A percentile compares a stretch with the other conserved stretches of the same genome.
phyloP scores from a whole-genome alignment of 2,113 vertebrate species.

The Sinocyclocheilus anshuiensis region DNA sequence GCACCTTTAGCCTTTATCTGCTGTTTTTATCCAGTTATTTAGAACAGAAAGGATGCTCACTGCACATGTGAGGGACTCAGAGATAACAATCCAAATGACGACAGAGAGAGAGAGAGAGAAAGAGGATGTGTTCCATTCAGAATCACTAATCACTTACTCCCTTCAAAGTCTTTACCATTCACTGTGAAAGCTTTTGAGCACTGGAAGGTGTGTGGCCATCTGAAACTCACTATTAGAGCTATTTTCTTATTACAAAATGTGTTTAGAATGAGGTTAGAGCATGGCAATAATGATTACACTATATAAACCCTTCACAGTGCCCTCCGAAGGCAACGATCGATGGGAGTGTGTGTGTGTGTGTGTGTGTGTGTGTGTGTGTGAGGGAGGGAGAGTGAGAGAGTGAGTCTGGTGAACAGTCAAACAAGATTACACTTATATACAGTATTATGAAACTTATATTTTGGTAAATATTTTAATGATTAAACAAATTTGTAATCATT shows the following conservation, averaged over 20 bases:
- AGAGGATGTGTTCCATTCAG: neutral
- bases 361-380: neutral
- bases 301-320: neutral
- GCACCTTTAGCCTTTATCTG: no score
- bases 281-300: neutral
- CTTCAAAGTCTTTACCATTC: neutral
- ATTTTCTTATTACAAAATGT: neutral
- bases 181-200: neutral
- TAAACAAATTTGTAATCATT: neutral
- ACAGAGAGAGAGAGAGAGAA: no score
- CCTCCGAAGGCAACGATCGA: neutral
- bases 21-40: no score
- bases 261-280: neutral
- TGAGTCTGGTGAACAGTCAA: neutral
- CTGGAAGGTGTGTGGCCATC: neutral
- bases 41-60: no score
- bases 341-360: neutral
- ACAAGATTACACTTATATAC: neutral
- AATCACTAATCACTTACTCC: neutral
- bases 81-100: no score
- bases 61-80: no score
- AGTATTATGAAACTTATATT: neutral
- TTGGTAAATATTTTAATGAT: neutral
- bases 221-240: neutral
- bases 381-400: neutral